These are phyloP conservation scores for Tachycineta bicolor DNA, from an alignment of 2,113 vertebrate genomes.

Conservation along the genomic window DNA sequence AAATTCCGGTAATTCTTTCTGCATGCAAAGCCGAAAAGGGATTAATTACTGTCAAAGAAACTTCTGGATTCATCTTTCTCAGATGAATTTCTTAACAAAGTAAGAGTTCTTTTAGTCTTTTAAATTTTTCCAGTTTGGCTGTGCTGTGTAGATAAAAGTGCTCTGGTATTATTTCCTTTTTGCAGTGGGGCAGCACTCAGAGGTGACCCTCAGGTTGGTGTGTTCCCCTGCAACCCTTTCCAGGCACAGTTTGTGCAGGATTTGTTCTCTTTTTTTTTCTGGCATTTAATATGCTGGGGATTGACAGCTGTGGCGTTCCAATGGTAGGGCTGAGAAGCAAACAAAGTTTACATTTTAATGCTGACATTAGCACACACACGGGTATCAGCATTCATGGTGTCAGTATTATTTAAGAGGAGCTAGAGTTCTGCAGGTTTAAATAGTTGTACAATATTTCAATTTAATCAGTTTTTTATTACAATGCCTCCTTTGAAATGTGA, in stretches of 20 bases:
- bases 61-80: slow-evolving; percentile 34
- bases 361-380: not conserved
- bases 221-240: not conserved
- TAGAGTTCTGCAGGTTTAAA: not conserved
- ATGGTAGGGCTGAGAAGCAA: not conserved
- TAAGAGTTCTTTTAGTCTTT: not conserved
- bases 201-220: not conserved
- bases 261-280: not conserved
- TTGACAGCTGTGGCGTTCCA: not conserved
- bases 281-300: not conserved
- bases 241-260: not conserved
- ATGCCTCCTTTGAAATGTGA: not conserved
- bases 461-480: not conserved
- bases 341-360: not conserved
- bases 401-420: not conserved
- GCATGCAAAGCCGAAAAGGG: slow-evolving; percentile 4
- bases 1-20: slow-evolving; percentile 49
- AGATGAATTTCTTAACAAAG: not conserved
- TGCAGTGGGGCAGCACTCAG: not conserved
- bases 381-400: not conserved
- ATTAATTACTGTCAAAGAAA: slow-evolving; percentile 52
- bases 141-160: not conserved
- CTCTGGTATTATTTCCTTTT: not conserved
- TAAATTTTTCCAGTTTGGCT: not conserved
- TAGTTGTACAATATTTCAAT: not conserved